phyloP scores from a whole-genome alignment of 2,113 vertebrate species.

The Amblyopsis rosae region DNA sequence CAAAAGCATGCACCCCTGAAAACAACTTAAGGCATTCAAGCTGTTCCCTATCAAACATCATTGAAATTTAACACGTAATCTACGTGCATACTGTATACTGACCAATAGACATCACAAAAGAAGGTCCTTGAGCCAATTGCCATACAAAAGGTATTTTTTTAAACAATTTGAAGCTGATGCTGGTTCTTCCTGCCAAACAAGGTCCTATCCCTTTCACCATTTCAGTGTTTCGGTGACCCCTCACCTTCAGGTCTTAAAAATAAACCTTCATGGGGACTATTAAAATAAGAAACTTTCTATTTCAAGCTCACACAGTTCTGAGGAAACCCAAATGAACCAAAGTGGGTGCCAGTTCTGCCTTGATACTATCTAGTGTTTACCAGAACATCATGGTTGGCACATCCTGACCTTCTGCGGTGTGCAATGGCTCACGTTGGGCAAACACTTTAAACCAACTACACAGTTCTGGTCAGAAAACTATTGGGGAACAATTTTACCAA shows the following conservation, averaged over 20 bases:
- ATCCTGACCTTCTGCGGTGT: too few relatives aligned
- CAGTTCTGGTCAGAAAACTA: too few relatives aligned
- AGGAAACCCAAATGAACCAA: conserved; percentile 17
- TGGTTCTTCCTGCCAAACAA: neutral
- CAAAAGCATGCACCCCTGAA: neutral
- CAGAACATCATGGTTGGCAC: neutral
- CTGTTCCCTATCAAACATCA: neutral
- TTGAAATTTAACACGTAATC: neutral
- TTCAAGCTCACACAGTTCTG: conserved; percentile 46
- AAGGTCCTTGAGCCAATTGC: too few relatives aligned
- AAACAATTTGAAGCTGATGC: neutral
- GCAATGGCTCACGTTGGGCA: too few relatives aligned
- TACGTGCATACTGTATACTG: too few relatives aligned
- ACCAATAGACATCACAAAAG: too few relatives aligned
- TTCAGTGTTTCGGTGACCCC: conserved; percentile 57
- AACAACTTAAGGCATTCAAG: neutral
- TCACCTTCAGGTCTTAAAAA: conserved; percentile 71
- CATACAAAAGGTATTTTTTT: neutral
- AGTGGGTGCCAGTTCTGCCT: neutral
- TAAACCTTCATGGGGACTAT: conserved; percentile 49
- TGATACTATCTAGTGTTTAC: neutral
- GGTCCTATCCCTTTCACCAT: conserved; percentile 19
- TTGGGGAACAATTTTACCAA: too few relatives aligned
- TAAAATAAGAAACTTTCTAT: conserved; percentile 55
- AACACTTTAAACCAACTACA: too few relatives aligned